A percentile compares a stretch with the other conserved stretches of the same genome.
These are phyloP conservation scores for Octopus sinensis DNA, from an alignment of 1,140 invertebrate species.

Conservation along the genomic window DNA sequence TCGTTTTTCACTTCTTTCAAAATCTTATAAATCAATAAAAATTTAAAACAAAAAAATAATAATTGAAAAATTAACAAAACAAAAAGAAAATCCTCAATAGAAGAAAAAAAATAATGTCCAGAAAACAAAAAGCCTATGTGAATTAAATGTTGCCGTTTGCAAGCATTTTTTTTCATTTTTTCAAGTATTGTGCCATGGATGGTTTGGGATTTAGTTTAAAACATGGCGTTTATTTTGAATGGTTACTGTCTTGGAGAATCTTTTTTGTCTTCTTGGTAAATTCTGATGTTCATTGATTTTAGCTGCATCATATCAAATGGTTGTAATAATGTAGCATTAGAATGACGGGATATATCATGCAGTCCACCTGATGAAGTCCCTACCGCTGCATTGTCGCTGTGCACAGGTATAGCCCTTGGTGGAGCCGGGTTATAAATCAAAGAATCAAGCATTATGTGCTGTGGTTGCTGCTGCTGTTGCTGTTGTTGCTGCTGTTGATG, in stretches of 20 bases:
- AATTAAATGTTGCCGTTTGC: too few species aligned
- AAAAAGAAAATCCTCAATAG: too few species aligned
- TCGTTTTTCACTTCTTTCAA: too few species aligned
- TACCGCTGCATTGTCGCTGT: not conserved
- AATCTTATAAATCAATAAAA: too few species aligned
- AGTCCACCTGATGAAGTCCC: not conserved
- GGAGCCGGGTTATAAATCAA: not conserved
- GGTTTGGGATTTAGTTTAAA: too few species aligned
- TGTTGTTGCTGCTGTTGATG: conserved; percentile 8
- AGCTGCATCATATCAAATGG: not conserved
- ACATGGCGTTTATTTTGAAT: too few species aligned
- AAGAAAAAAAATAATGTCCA: too few species aligned
- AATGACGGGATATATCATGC: not conserved
- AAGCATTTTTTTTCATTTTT: too few species aligned
- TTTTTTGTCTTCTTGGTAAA: not conserved
- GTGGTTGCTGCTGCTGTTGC: conserved; percentile 8
- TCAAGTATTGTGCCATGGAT: too few species aligned
- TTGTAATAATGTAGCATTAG: not conserved
- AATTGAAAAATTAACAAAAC: too few species aligned
- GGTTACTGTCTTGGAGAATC: not conserved
- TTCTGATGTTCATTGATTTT: not conserved
- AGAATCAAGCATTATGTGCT: not conserved
- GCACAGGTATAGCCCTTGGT: not conserved
- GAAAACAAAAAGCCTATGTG: too few species aligned
- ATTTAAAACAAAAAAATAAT: too few species aligned